Evolutionary conservation across 1,140 invertebrate species (phyloP), one percentile per base, ranked within the genome.

Genomic region (Coboldia fuscipes): DNA sequence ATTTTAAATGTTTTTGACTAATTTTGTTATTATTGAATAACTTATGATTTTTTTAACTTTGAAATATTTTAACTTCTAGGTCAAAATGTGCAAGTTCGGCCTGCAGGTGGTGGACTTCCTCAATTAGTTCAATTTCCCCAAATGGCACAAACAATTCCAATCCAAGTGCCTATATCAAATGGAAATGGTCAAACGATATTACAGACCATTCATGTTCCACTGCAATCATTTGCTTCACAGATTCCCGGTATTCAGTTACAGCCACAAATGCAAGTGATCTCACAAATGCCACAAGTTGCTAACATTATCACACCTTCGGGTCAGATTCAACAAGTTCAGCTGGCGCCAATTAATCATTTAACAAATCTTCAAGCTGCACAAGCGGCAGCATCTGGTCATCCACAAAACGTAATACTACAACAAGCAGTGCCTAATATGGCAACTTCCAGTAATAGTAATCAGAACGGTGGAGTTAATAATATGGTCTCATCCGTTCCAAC

Each of bases 131-230:
- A 86, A 50, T 70, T 85, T 42, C 64, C 63, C 22, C 73, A 73
- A 8, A 65, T 85, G 56, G 75, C 81, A 51, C 80, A 83, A 50
- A 79, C 80, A 13, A 81, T 93, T 28, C 84, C 86, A 0, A 80
- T 93, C 12, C 85, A 92, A 60, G 76, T 92, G 26, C 88, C 89
- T 2, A 83, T 94, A 35, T 79, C 82, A 37, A 74, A 80, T 6
- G 71, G 72, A 13, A 81, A 79, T 55, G 89, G 89, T 0, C 86
- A 93, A 54, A 92, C 85, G 0, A 70, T 92, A 34, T 85, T 86
- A 51, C 86, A 93, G 49, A 92, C 86, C 1, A 73, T 92, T 2
- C 85, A 93, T 54, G 74, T 93, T 44, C 86, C 85, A 0, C 64
- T 89, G 15, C 82, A 88, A 55, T 62, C 77, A 1, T 59, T 80